Percentiles rank a stretch among this genome's conserved stretches.
Evolutionary conservation across 2,797 vertebrate genomes (phyloP).

Genomic region (Sebastes iracundus): DNA sequence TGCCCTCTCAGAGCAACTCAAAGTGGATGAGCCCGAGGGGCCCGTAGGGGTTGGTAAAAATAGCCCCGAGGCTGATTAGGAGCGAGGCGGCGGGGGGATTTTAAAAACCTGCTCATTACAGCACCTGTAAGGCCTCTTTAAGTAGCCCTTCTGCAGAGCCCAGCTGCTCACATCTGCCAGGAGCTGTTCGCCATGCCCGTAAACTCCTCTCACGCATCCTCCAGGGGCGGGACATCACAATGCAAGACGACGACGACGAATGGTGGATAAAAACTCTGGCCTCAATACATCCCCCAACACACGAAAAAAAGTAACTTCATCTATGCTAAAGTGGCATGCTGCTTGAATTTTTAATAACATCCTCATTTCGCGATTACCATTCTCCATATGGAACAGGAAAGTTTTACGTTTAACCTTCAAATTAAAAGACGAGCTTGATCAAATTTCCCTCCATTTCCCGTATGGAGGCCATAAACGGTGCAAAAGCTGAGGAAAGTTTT

Average conservation of each 20-base stretch:
- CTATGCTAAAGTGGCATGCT: slow-evolving; percentile 40
- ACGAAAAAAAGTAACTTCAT: slow-evolving; percentile 49
- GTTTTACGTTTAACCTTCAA: slow-evolving; percentile 42
- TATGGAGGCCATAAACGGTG: background rate
- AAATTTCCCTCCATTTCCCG: slow-evolving; percentile 12
- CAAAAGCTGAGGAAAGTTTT: slow-evolving; percentile 23
- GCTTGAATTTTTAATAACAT: slow-evolving; percentile 56
- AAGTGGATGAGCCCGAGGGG: slow-evolving; percentile 78
- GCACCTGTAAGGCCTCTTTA: slow-evolving; percentile 82
- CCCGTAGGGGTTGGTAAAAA: slow-evolving; percentile 81
- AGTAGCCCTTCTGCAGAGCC: slow-evolving; percentile 75
- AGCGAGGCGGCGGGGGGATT: slow-evolving; percentile 72
- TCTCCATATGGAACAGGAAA: slow-evolving; percentile 34
- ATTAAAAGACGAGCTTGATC: slow-evolving; percentile 30
- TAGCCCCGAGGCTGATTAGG: slow-evolving; percentile 84
- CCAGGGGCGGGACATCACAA: slow-evolving; percentile 73
- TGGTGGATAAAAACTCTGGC: slow-evolving; percentile 66
- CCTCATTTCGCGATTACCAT: slow-evolving; percentile 34
- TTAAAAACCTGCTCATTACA: slow-evolving; percentile 84
- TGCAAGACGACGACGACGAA: slow-evolving; percentile 55
- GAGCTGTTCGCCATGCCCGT: slow-evolving; percentile 60
- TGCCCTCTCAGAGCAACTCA: slow-evolving; percentile 72
- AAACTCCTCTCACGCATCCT: slow-evolving; percentile 69
- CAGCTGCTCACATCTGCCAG: slow-evolving; percentile 82
- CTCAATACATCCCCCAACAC: slow-evolving; percentile 67